Percentiles rank a stretch among this genome's conserved stretches.
Evolutionary conservation across 2,888 invertebrate genomes (phyloP).

Genomic region (Laspeyria flexula): DNA sequence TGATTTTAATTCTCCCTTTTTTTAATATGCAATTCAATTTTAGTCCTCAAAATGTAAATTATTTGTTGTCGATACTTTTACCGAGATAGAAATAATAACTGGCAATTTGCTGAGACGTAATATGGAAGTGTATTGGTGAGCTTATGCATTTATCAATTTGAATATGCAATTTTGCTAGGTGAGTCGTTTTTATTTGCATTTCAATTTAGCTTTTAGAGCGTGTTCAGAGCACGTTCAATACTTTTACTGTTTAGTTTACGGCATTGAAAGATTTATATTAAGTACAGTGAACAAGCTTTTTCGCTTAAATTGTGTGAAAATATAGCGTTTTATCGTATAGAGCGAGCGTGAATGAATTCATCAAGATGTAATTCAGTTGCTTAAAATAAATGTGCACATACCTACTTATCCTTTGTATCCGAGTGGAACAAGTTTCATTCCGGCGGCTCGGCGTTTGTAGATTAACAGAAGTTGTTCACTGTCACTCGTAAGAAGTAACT

Average conservation of each 20-base stretch:
- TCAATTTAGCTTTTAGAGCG: conserved; percentile 33
- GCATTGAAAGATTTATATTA: conserved; percentile 24
- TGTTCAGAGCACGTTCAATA: conserved; percentile 25
- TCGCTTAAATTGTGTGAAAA: conserved; percentile 1
- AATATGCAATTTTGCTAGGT: conserved; percentile 38
- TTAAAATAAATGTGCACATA: not conserved
- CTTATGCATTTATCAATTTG: conserved; percentile 33
- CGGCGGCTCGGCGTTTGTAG: conserved; percentile 16
- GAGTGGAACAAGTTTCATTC: conserved; percentile 8
- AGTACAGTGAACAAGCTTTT: not conserved
- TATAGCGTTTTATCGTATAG: not conserved
- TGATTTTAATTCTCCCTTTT: conserved; percentile 65
- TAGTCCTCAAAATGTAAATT: conserved; percentile 39
- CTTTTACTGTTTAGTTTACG: conserved; percentile 26
- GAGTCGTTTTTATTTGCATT: conserved; percentile 43
- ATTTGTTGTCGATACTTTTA: conserved; percentile 18
- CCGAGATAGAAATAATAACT: conserved; percentile 13
- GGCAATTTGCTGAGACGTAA: conserved; percentile 13
- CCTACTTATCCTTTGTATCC: conserved; percentile 3
- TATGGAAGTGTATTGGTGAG: conserved; percentile 22
- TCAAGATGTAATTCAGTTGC: not conserved
- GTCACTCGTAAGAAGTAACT: conserved; percentile 31
- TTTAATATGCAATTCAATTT: conserved; percentile 52
- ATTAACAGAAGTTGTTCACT: conserved; percentile 37
- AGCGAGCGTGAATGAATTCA: not conserved